Evolutionary conservation across 2,888 invertebrate genomes (phyloP), one percentile per base, ranked within the genome.

Genomic region (Pachymerium ferrugineum): DNA sequence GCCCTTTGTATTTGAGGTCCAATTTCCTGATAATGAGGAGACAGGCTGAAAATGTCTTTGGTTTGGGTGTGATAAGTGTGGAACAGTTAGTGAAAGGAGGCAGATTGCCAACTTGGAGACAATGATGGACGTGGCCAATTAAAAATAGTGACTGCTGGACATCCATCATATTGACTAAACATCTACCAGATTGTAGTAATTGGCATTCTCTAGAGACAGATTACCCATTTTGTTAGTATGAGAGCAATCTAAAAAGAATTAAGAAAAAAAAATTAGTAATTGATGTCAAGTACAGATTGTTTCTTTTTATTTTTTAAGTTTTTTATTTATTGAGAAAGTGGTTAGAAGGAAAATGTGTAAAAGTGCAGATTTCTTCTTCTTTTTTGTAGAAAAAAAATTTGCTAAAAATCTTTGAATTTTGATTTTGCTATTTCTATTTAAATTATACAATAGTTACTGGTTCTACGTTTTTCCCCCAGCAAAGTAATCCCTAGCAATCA

Each of bases 1-100:
- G 5, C 3, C 14, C n/a, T n/a, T n/a, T n/a, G n/a, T n/a, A n/a
- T n/a, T n/a, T n/a, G n/a, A n/a, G n/a, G 62, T 25, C 10, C 8
- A 22, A 10, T 62, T 62, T 28, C 28, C 62, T 62, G 62, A 62
- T 62, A 62, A 62, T 62, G 62, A 62, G 25, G 62, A 62, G 62
- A 62, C 62, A 62, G 62, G 62, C 62, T 28, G 62, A 62, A 62
- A 62, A 62, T 62, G n/a, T 62, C 62, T 62, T 38, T 62, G 25
- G 62, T 22, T 28, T 62, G 62, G 25, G 25, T 22, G 62, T 62
- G 62, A 62, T 62, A 62, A 62, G 62, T 62, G 62, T 62, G 62
- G 28, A 62, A 28, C 62, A 62, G 62, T 62, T 62, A 62, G 62
- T 62, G 62, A 62, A 62, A 28, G 62, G 62, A 62, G 62, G 62